Evolutionary conservation across 2,888 invertebrate species (phyloP).

Genomic region (Fissipunctia ypsillon): DNA sequence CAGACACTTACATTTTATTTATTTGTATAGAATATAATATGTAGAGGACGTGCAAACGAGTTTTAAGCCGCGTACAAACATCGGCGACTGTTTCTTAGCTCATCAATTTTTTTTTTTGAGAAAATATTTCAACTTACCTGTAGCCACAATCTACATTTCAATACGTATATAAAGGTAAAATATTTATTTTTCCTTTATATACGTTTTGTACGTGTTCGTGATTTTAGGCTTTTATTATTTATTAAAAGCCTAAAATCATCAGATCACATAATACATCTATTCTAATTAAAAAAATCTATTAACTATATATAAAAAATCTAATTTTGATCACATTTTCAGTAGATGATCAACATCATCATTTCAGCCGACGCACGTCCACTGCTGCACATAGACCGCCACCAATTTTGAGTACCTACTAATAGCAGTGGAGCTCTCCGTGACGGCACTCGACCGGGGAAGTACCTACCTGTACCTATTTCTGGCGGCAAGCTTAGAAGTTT

Average conservation of each 20-base stretch:
- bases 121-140: neutral
- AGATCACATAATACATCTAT: neutral
- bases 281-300: too few species aligned
- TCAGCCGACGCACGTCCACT: neutral
- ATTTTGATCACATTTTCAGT: neutral
- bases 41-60: slow-evolving; percentile 6
- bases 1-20: too few species aligned
- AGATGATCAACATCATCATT: neutral
- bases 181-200: too few species aligned
- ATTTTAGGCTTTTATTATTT: too few species aligned
- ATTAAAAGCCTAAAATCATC: neutral
- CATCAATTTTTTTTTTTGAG: neutral
- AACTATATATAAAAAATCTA: too few species aligned
- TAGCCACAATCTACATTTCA: neutral
- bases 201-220: too few species aligned
- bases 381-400: neutral
- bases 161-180: too few species aligned
- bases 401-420: neutral
- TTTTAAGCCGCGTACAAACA: neutral
- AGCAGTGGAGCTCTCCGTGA: neutral
- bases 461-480: neutral
- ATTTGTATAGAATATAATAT: too few species aligned
- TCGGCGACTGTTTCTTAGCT: neutral
- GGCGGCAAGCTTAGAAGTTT: neutral
- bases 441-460: neutral